Evolutionary conservation across 2,113 vertebrate genomes (phyloP), one percentile per base, ranked within the genome.

Genomic region (Condylura cristata): DNA sequence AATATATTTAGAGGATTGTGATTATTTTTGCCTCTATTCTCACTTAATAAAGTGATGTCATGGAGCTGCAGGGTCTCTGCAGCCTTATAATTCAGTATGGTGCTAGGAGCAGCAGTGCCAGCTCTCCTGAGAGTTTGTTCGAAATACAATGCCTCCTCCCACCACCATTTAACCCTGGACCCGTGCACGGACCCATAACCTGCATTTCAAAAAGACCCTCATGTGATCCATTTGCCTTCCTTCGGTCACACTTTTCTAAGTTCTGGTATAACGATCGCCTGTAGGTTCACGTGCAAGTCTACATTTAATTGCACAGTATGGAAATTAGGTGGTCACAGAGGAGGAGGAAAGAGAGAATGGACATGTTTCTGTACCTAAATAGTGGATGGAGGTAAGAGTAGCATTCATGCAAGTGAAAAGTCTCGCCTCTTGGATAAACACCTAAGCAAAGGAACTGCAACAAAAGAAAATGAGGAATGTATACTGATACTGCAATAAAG

Each of bases 291-390:
- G 60, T 66, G 26, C 2, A 86, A 58, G 26, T 46, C 65, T 76
- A 89, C 2, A 32, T 68, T 91, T 76, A 81, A 7, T 41, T 32
- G 72, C 17, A 92, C 86, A 86, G 86, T 53, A 24, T 51, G 41
- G 8, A 22, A 16, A 6, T n/a, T 68, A 37, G 41, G 34, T 46
- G 10, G 28, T 41, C 39, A 20, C 0, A 9, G 24, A 17, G 34
- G 22, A 84, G 28, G 12, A 51, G 3, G 6, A 32, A 37, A 11
- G 37, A 79, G 39, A 41, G 10, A 46, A 78, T 4, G 12, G 74
- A 74, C 30, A 2, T 60, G 20, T 53, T 93, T 94, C 41, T 39
- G 1, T 63, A 22, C n/a, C 39, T 86, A 78, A 80, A 58, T 60
- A 58, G 65, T 56, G 14, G 34, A 65, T 75, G 39, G 6, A 81